Base-by-base conservation (phyloP, 2,113 vertebrate species). In the Plecotus auritus region DNA sequence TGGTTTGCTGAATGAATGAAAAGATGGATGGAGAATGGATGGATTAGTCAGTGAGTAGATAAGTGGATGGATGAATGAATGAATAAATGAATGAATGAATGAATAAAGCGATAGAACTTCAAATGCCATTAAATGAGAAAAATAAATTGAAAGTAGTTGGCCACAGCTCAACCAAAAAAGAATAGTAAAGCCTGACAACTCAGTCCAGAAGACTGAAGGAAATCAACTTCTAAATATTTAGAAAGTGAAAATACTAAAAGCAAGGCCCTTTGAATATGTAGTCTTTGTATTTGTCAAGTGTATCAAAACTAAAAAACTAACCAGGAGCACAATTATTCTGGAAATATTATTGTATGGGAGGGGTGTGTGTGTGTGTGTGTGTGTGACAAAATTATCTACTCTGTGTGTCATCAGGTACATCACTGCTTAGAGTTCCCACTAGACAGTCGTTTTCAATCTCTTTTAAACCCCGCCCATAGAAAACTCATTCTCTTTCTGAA, bases 111-210 rank as follows among this genome's bases (percentile, higher is more conserved):
- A n/a, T 3, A 81, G 40, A 40, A 42, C 35, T 40, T 88, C 22
- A 83, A 32, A 88, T 45, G 92, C 56, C 45, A 67, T 56, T 56
- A 40, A 88, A 42, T 51, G 56, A 76, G 85, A 93, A 82, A 81
- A 42, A n/a, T 7, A 61, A 49, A n/a, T 49, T 20, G 40, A 40
- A 64, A 83, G 74, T 28, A 56, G 30, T 2, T 28, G 66, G n/a
- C 10, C 54, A 54, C 10, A 37, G 35, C 23, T 45, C 77, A 66
- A 30, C 5, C 10, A 30, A 66, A 67, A 64, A 74, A 18, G 23
- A 88, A 45, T 0, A 82, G 35, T 45, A 45, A 83, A 84, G 40
- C 10, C 14, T 67, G 35, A 35, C 0, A 45, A 13, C 30, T 42
- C 45, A 54, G 77, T 35, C 42, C 22, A 26, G 47, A 81, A 73